Percentiles rank a stretch among this genome's conserved stretches.
These are phyloP conservation scores for Chloromyia formosa DNA, from an alignment of 2,888 invertebrate genomes.

Conservation along the genomic window DNA sequence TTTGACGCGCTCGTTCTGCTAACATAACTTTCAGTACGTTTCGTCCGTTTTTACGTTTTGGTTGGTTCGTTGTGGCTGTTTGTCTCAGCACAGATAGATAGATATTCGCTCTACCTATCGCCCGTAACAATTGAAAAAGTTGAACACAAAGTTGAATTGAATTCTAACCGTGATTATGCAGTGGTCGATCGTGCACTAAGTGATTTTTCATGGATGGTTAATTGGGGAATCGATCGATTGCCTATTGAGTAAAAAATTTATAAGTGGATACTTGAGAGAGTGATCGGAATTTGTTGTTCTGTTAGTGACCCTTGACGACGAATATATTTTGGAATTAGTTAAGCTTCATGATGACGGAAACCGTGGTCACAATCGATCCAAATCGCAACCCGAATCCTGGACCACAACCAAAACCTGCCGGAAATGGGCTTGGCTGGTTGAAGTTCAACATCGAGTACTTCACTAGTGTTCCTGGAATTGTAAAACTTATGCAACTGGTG, in stretches of 20 bases:
- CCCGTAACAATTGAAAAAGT: not conserved
- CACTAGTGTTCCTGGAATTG: conserved; percentile 80
- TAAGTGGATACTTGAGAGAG: conserved; percentile 11
- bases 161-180: not conserved
- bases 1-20: conserved; percentile 17
- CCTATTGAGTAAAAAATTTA: not conserved
- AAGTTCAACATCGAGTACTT: conserved; percentile 82
- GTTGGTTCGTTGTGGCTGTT: not conserved
- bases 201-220: conserved; percentile 10
- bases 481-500: conserved; percentile 85
- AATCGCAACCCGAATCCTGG: conserved; percentile 66
- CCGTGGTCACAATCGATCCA: conserved; percentile 78
- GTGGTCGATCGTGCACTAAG: conserved; percentile 13
- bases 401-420: conserved; percentile 60
- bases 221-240: not conserved
- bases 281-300: not conserved
- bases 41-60: not conserved
- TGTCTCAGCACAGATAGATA: no score
- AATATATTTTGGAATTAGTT: not conserved
- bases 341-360: conserved; percentile 73
- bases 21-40: conserved; percentile 17
- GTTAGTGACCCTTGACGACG: not conserved
- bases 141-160: conserved; percentile 18
- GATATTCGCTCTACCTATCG: not conserved
- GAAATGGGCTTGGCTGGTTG: conserved; percentile 71